Percentiles rank a stretch among this genome's conserved stretches.
Evolutionary conservation across 2,888 invertebrate genomes (phyloP).

Genomic region (Hedychridium roseum): DNA sequence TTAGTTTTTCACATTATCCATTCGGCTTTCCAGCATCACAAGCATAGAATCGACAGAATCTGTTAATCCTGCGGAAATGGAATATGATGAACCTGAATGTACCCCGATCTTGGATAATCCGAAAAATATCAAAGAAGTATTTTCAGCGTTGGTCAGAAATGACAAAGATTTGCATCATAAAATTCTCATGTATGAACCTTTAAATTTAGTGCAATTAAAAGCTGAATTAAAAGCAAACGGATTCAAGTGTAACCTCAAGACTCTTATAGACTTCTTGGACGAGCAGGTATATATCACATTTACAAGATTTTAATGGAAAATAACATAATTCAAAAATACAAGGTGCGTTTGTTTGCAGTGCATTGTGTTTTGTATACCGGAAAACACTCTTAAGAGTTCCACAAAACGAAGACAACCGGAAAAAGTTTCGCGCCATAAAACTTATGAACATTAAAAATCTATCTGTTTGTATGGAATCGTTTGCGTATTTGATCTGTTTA

Average conservation of each 20-base stretch:
- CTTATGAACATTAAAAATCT: too few species aligned
- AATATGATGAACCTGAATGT: slow-evolving; percentile 31
- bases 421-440: too few species aligned
- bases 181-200: slow-evolving; percentile 65
- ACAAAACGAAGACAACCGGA: slow-evolving; percentile 15
- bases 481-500: too few species aligned
- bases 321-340: not conserved
- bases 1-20: not conserved
- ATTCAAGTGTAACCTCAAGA: slow-evolving; percentile 61
- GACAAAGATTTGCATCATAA: slow-evolving; percentile 62
- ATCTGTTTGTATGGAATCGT: too few species aligned
- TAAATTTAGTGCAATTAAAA: slow-evolving; percentile 64
- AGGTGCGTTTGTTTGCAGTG: slow-evolving; percentile 39
- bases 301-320: slow-evolving; percentile 3
- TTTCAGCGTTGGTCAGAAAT: slow-evolving; percentile 45
- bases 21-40: slow-evolving; percentile 14
- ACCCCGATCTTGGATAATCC: slow-evolving; percentile 15
- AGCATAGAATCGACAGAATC: slow-evolving; percentile 5
- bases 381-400: slow-evolving; percentile 16
- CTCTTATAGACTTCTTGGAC: slow-evolving; percentile 66
- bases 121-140: slow-evolving; percentile 37
- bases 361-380: slow-evolving; percentile 44
- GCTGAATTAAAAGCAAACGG: slow-evolving; percentile 60
- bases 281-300: slow-evolving; percentile 58
- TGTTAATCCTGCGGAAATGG: slow-evolving; percentile 39